A percentile compares a stretch with the other conserved stretches of the same genome.
These are phyloP conservation scores for Rhyacichthys aspro DNA, from an alignment of 2,797 vertebrate species.

Conservation along the genomic window DNA sequence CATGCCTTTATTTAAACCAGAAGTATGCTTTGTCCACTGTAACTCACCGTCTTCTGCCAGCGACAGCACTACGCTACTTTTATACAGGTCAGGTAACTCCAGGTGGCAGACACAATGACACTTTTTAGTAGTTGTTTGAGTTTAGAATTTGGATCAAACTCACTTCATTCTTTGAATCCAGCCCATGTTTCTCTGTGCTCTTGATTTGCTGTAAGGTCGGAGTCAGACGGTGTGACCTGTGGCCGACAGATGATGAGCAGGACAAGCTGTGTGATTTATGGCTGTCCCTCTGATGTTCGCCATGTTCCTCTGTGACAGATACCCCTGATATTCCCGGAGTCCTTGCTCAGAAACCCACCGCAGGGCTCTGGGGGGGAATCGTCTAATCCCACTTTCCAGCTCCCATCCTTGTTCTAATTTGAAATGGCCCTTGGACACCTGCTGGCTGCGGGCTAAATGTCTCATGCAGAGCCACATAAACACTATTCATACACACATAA, in stretches of 20 bases:
- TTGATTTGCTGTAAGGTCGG: slow-evolving; percentile 25
- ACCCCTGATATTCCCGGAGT: slow-evolving; percentile 81
- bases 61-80: slow-evolving; percentile 38
- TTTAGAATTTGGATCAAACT: no score
- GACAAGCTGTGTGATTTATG: slow-evolving; percentile 72
- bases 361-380: slow-evolving; percentile 73
- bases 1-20: slow-evolving; percentile 6
- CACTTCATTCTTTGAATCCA: no score
- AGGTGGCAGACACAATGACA: no score
- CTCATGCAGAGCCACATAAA: slow-evolving; percentile 65
- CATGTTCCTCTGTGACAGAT: slow-evolving; percentile 90
- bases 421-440: slow-evolving; percentile 89
- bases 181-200: background rate
- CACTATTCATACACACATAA: slow-evolving; percentile 53
- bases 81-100: no score
- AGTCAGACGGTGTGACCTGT: slow-evolving; percentile 49
- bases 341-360: slow-evolving; percentile 77
- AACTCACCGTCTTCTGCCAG: slow-evolving; percentile 77
- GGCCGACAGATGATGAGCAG: slow-evolving; percentile 44
- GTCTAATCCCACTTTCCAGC: slow-evolving; percentile 78
- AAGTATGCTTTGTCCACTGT: slow-evolving; percentile 49
- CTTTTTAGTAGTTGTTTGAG: no score
- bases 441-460: slow-evolving; percentile 88
- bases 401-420: slow-evolving; percentile 84
- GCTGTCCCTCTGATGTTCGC: slow-evolving; percentile 66